Evolutionary conservation across 2,113 vertebrate species (phyloP).

Genomic region (Centropristis striata): DNA sequence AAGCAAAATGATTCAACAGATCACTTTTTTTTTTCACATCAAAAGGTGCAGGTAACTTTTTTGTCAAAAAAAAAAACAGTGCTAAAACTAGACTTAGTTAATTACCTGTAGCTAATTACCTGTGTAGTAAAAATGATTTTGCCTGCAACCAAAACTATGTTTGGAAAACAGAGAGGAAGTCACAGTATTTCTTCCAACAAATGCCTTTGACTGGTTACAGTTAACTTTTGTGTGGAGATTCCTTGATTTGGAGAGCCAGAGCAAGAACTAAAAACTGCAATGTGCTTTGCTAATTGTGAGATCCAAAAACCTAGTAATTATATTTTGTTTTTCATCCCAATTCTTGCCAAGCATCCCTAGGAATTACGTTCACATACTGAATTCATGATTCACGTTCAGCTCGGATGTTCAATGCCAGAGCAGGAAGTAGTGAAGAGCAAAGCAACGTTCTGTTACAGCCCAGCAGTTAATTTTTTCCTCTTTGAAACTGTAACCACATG

Average conservation of each 20-base stretch:
- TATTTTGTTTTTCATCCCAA: neutral
- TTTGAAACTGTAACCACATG: neutral
- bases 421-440: neutral
- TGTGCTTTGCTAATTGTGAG: neutral
- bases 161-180: neutral
- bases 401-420: neutral
- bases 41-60: too few species aligned
- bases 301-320: neutral
- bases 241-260: neutral
- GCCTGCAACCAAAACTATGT: neutral
- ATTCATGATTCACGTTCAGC: neutral
- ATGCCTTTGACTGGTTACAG: neutral
- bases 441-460: neutral
- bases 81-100: too few species aligned
- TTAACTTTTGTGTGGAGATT: neutral
- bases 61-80: too few species aligned
- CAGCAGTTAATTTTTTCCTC: slow-evolving; percentile 2
- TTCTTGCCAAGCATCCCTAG: neutral
- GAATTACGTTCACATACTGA: neutral
- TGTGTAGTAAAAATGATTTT: neutral
- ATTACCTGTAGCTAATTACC: neutral
- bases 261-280: too few species aligned
- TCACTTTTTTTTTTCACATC: too few species aligned
- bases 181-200: neutral
- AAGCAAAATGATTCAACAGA: too few species aligned